Evolutionary conservation across 1,140 invertebrate species (phyloP), one percentile per base, ranked within the genome.

Genomic region (Neelides sp.): DNA sequence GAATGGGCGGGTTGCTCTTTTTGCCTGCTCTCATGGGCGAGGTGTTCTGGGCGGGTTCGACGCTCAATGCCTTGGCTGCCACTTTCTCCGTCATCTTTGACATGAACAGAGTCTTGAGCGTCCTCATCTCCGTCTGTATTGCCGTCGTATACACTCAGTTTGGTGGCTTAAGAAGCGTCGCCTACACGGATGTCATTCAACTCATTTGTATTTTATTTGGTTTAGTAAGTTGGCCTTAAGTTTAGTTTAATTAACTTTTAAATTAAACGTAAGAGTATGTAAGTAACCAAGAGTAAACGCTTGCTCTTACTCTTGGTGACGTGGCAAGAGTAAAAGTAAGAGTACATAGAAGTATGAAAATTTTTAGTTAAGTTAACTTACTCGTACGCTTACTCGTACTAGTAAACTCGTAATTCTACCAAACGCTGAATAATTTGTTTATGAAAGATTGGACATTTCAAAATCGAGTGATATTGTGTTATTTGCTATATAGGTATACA

Each of bases 101-200:
- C 65, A 84, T 97, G 76, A 85, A 93, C 62, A 87, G 93, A 61
- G 75, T 78, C 47, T 83, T 83, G 2, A 91, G 91, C 10, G 90
- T 98, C 39, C 89, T 98, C 52, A 75, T 96, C 59, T 96, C 91
- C 55, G 84, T 94, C 2, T 88, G 82, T 66, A 93, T 98, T 54
- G 94, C 94, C 13, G 81, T 98, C 22, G 85, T 94, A 68, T 98
- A 98, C 71, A 98, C 95, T 0, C 75, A 98, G 15, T 93, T 96
- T 65, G 95, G 95, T 1, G 95, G 95, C 0, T 75, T 98, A 8
- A 98, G 98, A 69, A 88, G 92, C 32, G 95, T 98, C 28, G 94
- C 94, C 1, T 98, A 97, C 66, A 98, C 95, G 1, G 95, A 98
- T 67, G 93, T 98, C 58, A 93, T 98, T 57, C 95, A 98, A 69